These are phyloP conservation scores for Eclectus roratus DNA, from an alignment of 2,113 vertebrate genomes.

Conservation along the genomic window DNA sequence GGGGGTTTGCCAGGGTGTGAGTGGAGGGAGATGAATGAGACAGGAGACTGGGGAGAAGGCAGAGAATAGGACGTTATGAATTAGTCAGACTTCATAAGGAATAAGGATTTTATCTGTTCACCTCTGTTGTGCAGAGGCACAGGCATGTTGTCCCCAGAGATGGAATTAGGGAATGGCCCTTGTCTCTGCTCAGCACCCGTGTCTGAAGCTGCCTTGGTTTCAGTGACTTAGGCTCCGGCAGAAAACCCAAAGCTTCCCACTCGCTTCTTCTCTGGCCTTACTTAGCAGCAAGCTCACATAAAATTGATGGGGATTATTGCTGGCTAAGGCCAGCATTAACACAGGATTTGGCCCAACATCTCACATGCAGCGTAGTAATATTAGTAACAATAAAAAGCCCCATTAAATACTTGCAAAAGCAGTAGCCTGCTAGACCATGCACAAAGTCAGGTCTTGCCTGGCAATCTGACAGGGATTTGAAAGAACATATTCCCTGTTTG, in stretches of 20 bases:
- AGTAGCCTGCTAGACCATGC: background rate
- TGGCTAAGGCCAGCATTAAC: background rate
- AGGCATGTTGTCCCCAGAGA: background rate
- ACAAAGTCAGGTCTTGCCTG: background rate
- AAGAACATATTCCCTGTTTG: background rate
- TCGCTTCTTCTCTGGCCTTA: background rate
- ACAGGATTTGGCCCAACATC: background rate
- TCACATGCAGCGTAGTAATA: background rate
- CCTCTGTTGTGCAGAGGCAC: background rate
- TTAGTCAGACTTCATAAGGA: background rate
- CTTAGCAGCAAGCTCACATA: background rate
- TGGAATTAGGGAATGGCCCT: background rate
- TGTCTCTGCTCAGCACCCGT: background rate
- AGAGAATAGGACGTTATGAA: background rate
- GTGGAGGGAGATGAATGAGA: slow-evolving; percentile 28
- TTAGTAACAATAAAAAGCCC: background rate
- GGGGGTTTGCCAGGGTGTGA: slow-evolving; percentile 23
- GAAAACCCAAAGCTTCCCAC: background rate
- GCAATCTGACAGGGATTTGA: background rate
- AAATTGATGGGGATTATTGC: background rate
- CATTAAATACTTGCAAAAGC: background rate
- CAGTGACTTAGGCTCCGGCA: background rate
- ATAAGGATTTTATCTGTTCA: background rate
- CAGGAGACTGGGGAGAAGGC: background rate
- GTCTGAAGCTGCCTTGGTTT: background rate